Percentiles rank a stretch among this genome's conserved stretches.
phyloP scores from a whole-genome alignment of 2,797 vertebrate genomes.

The Bufotes viridis region DNA sequence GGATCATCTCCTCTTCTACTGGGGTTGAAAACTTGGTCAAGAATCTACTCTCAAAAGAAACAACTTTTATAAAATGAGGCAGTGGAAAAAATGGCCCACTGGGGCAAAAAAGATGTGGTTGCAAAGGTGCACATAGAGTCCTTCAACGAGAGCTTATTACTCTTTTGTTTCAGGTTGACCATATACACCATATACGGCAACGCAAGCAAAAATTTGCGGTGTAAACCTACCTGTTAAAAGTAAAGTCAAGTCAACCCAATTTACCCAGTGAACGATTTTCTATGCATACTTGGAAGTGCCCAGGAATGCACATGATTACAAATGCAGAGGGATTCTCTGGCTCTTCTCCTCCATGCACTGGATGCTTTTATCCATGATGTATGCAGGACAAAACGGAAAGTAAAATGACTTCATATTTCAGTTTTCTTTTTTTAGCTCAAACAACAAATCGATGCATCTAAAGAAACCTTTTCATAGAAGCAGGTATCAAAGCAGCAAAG shows the following conservation, averaged over 20 bases:
- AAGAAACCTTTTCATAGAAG: background rate
- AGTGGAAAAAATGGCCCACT: background rate
- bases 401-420: background rate
- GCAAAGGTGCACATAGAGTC: too few relatives aligned
- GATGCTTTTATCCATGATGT: conserved; percentile 35
- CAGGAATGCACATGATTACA: conserved; percentile 16
- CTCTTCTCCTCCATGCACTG: background rate
- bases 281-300: background rate
- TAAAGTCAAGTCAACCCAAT: background rate
- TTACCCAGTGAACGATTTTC: background rate
- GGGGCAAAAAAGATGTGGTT: background rate
- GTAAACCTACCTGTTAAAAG: too few relatives aligned
- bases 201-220: too few relatives aligned
- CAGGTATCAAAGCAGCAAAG: background rate
- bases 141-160: background rate
- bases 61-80: too few relatives aligned
- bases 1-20: too few relatives aligned
- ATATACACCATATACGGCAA: background rate
- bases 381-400: conserved; percentile 19
- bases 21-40: too few relatives aligned
- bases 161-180: background rate
- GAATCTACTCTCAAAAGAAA: too few relatives aligned
- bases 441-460: conserved; percentile 17
- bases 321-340: background rate
- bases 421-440: background rate